These are phyloP conservation scores for Gonioctena quinquepunctata DNA, from an alignment of 1,140 invertebrate genomes.

Conservation along the genomic window DNA sequence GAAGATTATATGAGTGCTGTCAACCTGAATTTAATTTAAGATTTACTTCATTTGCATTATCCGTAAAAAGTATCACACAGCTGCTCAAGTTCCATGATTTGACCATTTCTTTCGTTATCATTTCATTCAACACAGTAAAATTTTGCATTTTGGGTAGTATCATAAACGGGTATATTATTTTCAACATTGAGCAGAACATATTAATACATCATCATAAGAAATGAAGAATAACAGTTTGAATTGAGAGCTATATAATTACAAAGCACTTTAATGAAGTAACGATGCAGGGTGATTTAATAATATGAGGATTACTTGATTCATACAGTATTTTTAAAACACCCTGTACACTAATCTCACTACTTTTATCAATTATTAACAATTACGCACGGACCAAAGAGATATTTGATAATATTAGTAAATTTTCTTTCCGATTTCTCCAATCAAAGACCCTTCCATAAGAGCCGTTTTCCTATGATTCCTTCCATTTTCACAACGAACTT, in stretches of 20 bases:
- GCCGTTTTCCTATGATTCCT: not conserved
- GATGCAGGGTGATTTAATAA: not conserved
- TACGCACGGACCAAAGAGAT: slow-evolving; percentile 1
- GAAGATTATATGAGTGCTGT: slow-evolving; percentile 51
- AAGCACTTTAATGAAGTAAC: not conserved
- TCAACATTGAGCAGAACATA: too few relatives aligned
- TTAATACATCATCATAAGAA: not conserved
- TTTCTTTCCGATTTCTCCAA: not conserved
- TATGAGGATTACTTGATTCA: not conserved
- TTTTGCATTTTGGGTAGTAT: too few relatives aligned
- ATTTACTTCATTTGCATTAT: too few relatives aligned
- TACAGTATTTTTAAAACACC: not conserved
- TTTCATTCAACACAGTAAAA: too few relatives aligned
- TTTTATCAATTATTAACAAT: slow-evolving; percentile 9
- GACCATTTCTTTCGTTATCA: too few relatives aligned
- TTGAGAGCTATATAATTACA: not conserved
- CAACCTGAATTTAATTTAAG: slow-evolving; percentile 51
- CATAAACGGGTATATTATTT: too few relatives aligned
- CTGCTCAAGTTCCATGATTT: too few relatives aligned
- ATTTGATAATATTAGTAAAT: not conserved
- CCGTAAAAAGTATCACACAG: too few relatives aligned
- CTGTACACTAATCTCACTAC: slow-evolving; percentile 2
- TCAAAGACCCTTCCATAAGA: too few relatives aligned
- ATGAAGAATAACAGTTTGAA: not conserved
- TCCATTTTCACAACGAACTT: not conserved